Evolutionary conservation across 2,888 invertebrate genomes (phyloP).

Genomic region (Fissipunctia ypsillon): DNA sequence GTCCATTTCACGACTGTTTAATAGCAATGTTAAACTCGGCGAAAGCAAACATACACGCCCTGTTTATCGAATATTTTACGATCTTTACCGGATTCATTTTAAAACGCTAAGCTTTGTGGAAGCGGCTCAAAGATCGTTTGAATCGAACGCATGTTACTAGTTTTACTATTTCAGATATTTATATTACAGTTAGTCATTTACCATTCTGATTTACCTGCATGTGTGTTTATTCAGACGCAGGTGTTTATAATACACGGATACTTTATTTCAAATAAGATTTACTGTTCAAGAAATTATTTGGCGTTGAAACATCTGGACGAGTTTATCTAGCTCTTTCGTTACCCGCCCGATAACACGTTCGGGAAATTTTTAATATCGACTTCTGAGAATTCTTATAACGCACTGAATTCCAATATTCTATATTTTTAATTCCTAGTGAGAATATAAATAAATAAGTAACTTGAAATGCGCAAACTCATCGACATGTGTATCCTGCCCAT

Average conservation of each 20-base stretch:
- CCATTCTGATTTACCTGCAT: slow-evolving; percentile 89
- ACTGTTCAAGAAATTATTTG: slow-evolving; percentile 84
- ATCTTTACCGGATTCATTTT: slow-evolving; percentile 88
- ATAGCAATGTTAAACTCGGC: slow-evolving; percentile 90
- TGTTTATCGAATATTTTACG: slow-evolving; percentile 91
- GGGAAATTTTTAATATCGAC: slow-evolving; percentile 67
- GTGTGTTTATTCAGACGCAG: slow-evolving; percentile 87
- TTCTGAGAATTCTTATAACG: slow-evolving; percentile 62
- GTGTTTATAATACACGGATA: slow-evolving; percentile 88
- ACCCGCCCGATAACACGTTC: slow-evolving; percentile 68
- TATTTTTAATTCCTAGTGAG: slow-evolving; percentile 24
- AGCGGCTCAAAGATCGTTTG: slow-evolving; percentile 88
- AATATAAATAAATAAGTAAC: slow-evolving; percentile 18
- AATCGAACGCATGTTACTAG: slow-evolving; percentile 81
- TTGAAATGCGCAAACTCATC: no score
- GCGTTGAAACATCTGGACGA: slow-evolving; percentile 83
- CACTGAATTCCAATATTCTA: slow-evolving; percentile 49
- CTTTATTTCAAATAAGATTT: slow-evolving; percentile 88
- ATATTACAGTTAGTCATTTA: slow-evolving; percentile 89
- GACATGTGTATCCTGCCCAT: no score
- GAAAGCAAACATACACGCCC: slow-evolving; percentile 89
- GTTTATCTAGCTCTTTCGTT: slow-evolving; percentile 76
- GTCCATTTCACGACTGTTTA: slow-evolving; percentile 90
- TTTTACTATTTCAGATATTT: slow-evolving; percentile 88
- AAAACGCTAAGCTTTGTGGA: slow-evolving; percentile 88